A percentile compares a stretch with the other conserved stretches of the same genome.
These are phyloP conservation scores for Eira barbara DNA, from an alignment of 2,113 vertebrate genomes.

Conservation along the genomic window DNA sequence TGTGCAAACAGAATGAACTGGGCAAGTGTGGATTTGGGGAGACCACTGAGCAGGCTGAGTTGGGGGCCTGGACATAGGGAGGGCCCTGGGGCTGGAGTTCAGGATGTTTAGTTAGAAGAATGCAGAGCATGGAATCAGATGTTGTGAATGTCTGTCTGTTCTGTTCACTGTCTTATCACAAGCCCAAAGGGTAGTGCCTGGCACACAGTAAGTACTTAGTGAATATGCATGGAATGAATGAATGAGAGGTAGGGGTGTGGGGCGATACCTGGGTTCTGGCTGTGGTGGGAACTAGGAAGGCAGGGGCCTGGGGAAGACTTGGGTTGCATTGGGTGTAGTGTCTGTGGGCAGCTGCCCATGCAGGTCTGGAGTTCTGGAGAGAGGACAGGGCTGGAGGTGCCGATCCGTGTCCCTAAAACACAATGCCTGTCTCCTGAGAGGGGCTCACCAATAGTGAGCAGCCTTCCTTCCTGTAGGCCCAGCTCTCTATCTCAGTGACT, in stretches of 20 bases:
- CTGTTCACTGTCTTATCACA: not conserved
- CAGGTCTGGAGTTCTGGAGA: not conserved
- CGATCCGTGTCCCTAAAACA: not conserved
- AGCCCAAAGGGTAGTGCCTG: not conserved
- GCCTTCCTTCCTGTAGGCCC: not conserved
- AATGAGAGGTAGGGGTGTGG: not conserved
- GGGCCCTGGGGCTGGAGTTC: not conserved
- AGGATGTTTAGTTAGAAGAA: not conserved
- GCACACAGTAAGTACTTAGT: not conserved
- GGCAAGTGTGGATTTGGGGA: not conserved
- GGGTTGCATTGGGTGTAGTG: not conserved
- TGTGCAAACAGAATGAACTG: not conserved
- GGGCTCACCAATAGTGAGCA: not conserved
- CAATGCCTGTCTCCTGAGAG: not conserved
- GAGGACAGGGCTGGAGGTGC: not conserved
- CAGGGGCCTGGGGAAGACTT: rapidly evolving
- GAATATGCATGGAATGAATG: not conserved
- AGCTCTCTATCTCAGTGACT: not conserved
- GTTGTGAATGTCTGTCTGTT: not conserved
- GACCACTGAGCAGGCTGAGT: not conserved
- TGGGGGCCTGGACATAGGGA: not conserved
- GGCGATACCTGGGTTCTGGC: not conserved
- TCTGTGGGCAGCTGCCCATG: not conserved
- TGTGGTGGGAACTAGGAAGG: not conserved
- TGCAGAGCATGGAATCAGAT: not conserved